phyloP scores from a whole-genome alignment of 2,888 invertebrate genomes.

The Alitta virens region DNA sequence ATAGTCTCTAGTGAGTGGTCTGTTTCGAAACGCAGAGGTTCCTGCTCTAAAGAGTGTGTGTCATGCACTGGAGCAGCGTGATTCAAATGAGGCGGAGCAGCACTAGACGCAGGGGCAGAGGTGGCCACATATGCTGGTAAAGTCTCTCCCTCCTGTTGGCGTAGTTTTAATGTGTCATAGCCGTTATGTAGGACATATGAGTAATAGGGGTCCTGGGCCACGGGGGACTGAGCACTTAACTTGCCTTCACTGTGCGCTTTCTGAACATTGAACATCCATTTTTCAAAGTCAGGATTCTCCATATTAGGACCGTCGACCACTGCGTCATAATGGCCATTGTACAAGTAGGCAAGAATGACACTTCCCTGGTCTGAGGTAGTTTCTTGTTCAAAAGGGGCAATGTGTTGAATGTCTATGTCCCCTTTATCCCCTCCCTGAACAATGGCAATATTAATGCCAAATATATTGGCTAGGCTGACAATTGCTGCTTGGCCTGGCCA shows the following conservation, averaged over 20 bases:
- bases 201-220: neutral
- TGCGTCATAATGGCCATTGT: conserved; percentile 25
- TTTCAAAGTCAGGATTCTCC: conserved; percentile 19
- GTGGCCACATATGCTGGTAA: too few species aligned
- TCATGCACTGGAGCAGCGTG: too few species aligned
- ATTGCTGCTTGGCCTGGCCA: conserved; percentile 26
- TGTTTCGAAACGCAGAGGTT: too few species aligned
- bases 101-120: too few species aligned
- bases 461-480: conserved; percentile 22
- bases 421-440: conserved; percentile 26
- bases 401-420: conserved; percentile 25
- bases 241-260: neutral
- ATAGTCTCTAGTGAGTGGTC: too few species aligned
- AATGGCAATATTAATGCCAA: conserved; percentile 22
- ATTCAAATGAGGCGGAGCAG: too few species aligned
- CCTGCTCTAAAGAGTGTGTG: too few species aligned
- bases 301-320: conserved; percentile 13
- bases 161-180: neutral
- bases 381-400: conserved; percentile 15
- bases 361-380: conserved; percentile 2
- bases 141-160: too few species aligned
- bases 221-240: neutral
- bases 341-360: conserved; percentile 22
- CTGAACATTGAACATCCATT: conserved; percentile 7
- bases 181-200: neutral